Conservation (phyloP, 2,113 vertebrate genomes). For the Scytalopus superciliaris region DNA sequence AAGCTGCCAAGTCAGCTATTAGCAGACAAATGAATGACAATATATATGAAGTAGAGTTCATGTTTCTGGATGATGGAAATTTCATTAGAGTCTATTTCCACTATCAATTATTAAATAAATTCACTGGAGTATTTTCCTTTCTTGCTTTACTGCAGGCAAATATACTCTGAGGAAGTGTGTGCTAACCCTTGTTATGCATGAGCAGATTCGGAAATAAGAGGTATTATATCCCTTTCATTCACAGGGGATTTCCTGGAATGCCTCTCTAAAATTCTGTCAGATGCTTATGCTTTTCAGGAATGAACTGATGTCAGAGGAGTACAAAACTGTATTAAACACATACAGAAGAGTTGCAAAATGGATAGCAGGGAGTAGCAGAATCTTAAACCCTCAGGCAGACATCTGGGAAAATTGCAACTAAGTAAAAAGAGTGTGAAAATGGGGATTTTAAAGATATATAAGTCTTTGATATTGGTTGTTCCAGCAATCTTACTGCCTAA, state of each 20-base stretch:
- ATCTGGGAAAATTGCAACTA: neutral
- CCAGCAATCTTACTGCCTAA: neutral
- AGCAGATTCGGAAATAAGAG: slow-evolving; percentile 60
- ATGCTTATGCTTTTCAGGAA: slow-evolving; percentile 53
- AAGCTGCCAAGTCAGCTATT: slow-evolving; percentile 48
- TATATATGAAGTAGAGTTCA: slow-evolving; percentile 72
- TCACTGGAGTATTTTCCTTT: slow-evolving; percentile 69
- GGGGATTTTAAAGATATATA: neutral
- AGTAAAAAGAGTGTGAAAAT: neutral
- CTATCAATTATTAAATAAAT: slow-evolving; percentile 91
- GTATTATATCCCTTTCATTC: neutral
- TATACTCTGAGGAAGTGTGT: slow-evolving; percentile 41
- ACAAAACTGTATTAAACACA: neutral
- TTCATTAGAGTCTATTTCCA: slow-evolving; percentile 92
- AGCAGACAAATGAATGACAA: slow-evolving; percentile 49
- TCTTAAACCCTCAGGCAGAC: neutral
- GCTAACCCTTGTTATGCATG: slow-evolving; percentile 52
- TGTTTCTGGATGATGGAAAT: slow-evolving; percentile 89
- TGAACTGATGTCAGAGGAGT: neutral
- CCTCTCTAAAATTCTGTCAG: slow-evolving; percentile 30
- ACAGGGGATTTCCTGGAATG: slow-evolving; percentile 47
- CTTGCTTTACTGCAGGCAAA: slow-evolving; percentile 52
- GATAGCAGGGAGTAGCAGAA: neutral
- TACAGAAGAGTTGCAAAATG: slow-evolving; percentile 7
- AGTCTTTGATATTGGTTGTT: neutral